Base-by-base conservation (phyloP, 1,140 invertebrate species). In the Lordiphosa collinella region DNA sequence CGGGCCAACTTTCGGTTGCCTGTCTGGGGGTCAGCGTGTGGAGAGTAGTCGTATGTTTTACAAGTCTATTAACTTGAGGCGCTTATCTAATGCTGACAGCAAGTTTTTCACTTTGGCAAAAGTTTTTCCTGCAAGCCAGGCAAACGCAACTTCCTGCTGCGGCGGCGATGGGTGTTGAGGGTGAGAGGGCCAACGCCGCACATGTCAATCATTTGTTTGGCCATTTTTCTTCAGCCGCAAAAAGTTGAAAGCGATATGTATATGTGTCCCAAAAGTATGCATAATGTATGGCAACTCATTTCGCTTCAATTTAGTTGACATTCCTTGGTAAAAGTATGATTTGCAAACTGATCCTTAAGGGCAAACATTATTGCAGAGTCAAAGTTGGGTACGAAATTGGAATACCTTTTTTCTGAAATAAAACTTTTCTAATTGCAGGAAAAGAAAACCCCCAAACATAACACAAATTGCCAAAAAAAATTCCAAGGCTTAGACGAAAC, bases 11-110 rank as follows among this genome's bases (percentile, higher is more conserved):
- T 62, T 31, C 41, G 48, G 50, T 32, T 47, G 4, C 16, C 7
- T 9, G 12, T 12, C 14, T 1, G 3, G 62, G 52, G 66, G 78
- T 82, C 78, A 78, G 57, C 52, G 34, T 55, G 51, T 55, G 36
- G 52, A 57, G 7, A 46, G 44, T 60, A 60, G 58, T 63, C 72
- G 66, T 75, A 66, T 80, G 69, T 84, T 85, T 78, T 85, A 84
- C 79, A 84, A 85, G 79, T 84, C 79, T 84, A 84, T 84, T 84
- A 84, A 84, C 79, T 84, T 85, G 72, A 70, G 68, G 79, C 68
- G 79, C 78, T 84, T 84, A 84, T 84, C 78, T 84, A 62, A 78
- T 84, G 78, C 79, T 84, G 79, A 85, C 78, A 84, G 79, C 78
- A 85, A 85, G 79, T 84, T 84, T 84, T 84, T 84, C 79, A 84